Percentiles rank a stretch among this genome's conserved stretches.
Conservation (phyloP, 2,797 vertebrate genomes). For the Mallotus villosus region DNA sequence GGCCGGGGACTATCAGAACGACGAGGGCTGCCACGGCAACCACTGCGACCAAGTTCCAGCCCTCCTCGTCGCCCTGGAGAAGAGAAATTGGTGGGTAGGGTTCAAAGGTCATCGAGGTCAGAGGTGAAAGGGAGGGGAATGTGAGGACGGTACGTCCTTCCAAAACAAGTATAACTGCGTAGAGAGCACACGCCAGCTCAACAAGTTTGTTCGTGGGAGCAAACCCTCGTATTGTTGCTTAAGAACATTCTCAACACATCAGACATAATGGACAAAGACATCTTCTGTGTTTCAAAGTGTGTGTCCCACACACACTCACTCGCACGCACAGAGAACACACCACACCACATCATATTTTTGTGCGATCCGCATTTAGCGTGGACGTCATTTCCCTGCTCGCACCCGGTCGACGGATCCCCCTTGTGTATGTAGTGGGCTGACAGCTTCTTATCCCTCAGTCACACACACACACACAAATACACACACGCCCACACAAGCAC, state of each 20-base stretch:
- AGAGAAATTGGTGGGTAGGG: slow-evolving; percentile 34
- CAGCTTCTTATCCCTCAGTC: neutral
- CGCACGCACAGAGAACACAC: neutral
- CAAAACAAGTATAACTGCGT: neutral
- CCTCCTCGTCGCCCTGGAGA: slow-evolving; percentile 50
- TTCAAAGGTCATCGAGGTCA: slow-evolving; percentile 11
- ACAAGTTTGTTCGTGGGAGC: neutral
- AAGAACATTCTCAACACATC: neutral
- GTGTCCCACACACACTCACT: neutral
- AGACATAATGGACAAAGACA: neutral
- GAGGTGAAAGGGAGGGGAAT: neutral
- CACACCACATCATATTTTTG: too few species aligned
- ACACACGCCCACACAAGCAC: neutral
- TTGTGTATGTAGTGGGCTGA: neutral
- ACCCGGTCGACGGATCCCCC: slow-evolving; percentile 10
- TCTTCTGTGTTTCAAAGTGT: neutral
- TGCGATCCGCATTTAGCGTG: neutral
- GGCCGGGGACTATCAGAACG: slow-evolving; percentile 72
- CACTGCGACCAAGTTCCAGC: slow-evolving; percentile 75
- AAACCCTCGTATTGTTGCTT: neutral
- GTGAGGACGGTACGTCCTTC: neutral
- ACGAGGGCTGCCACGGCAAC: slow-evolving; percentile 73
- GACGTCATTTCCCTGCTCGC: neutral
- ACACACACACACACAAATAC: neutral
- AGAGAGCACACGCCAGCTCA: neutral